Evolutionary conservation across 2,113 vertebrate genomes (phyloP).

Genomic region (Nothoprocta pentlandii): DNA sequence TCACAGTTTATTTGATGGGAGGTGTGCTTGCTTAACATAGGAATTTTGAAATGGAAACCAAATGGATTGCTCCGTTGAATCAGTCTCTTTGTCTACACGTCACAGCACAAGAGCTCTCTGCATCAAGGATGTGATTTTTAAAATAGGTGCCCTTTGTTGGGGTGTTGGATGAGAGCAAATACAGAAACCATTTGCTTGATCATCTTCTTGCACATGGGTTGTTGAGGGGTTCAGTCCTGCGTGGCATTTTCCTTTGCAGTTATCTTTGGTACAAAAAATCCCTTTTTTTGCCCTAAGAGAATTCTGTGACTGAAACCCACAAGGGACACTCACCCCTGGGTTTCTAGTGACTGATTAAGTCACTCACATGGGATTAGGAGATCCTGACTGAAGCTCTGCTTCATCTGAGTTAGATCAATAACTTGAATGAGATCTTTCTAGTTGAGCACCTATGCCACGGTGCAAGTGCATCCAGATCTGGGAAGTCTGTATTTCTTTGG

Average conservation of each 20-base stretch:
- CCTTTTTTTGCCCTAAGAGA: neutral
- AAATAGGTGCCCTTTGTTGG: neutral
- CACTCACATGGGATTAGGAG: neutral
- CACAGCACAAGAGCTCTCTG: neutral
- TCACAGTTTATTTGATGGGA: neutral
- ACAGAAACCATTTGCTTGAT: neutral
- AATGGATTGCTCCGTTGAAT: neutral
- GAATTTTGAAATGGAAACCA: neutral
- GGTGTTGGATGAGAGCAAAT: neutral
- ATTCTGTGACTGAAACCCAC: neutral
- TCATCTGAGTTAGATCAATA: conserved; percentile 14
- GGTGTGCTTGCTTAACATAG: neutral
- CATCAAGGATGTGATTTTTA: neutral
- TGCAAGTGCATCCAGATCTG: neutral
- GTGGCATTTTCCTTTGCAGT: neutral
- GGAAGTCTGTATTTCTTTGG: neutral
- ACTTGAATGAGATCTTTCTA: neutral
- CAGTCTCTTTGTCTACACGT: neutral
- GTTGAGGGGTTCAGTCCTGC: rapidly evolving
- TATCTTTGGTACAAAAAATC: neutral
- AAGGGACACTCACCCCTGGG: rapidly evolving
- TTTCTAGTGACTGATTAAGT: neutral
- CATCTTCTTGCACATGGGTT: neutral
- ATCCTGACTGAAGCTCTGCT: neutral
- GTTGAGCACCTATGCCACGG: neutral